phyloP scores from a whole-genome alignment of 2,888 invertebrate genomes.

The Acleris laterana region DNA sequence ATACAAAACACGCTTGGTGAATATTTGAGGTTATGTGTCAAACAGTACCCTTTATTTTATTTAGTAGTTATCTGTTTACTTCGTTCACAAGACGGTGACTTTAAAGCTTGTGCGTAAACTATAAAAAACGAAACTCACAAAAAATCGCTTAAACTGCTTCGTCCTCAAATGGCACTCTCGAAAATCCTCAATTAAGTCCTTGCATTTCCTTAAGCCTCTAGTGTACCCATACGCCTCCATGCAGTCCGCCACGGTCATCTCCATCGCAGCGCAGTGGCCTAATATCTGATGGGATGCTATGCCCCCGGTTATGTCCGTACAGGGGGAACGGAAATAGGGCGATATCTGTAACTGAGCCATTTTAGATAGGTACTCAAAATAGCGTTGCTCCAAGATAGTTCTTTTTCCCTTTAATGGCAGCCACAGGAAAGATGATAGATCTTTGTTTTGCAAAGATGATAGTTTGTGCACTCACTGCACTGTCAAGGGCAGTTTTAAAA shows the following conservation, averaged over 20 bases:
- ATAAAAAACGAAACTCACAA: conserved; percentile 73
- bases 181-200: conserved; percentile 86
- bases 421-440: too few relatives aligned
- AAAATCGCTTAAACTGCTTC: conserved; percentile 85
- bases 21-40: too few relatives aligned
- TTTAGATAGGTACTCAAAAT: conserved; percentile 17
- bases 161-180: conserved; percentile 86
- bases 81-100: too few relatives aligned
- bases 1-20: too few relatives aligned
- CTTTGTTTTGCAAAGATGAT: too few relatives aligned
- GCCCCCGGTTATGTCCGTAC: conserved; percentile 88
- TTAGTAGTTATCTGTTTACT: too few relatives aligned
- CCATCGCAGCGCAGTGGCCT: conserved; percentile 87
- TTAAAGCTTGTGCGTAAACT: too few relatives aligned
- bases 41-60: too few relatives aligned
- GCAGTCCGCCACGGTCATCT: conserved; percentile 90
- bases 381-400: too few relatives aligned
- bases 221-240: conserved; percentile 91
- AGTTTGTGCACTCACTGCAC: too few relatives aligned
- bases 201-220: conserved; percentile 86
- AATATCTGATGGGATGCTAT: conserved; percentile 87
- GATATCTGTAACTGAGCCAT: conserved; percentile 58
- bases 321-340: conserved; percentile 87
- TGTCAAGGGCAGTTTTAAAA: too few relatives aligned
- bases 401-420: too few relatives aligned